Percentiles rank a stretch among this genome's conserved stretches.
Evolutionary conservation across 2,888 invertebrate genomes (phyloP).

Genomic region (Notodonta ziczac): DNA sequence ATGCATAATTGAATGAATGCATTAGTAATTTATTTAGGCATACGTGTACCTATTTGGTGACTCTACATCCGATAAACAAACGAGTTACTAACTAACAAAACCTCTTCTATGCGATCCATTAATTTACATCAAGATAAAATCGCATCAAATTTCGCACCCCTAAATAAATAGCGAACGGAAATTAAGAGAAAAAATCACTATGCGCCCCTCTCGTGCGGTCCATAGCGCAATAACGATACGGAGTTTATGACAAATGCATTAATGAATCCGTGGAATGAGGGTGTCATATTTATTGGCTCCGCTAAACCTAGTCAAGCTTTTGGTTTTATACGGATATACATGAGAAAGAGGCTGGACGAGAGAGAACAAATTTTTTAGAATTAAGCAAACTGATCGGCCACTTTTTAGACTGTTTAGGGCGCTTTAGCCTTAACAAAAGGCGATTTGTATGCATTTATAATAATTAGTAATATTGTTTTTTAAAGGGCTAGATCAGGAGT

Average conservation of each 20-base stretch:
- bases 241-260: conserved; percentile 71
- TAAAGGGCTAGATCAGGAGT: no score
- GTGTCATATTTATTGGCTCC: conserved; percentile 61
- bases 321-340: conserved; percentile 46
- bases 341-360: conserved; percentile 22
- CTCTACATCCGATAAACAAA: no score
- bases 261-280: conserved; percentile 63
- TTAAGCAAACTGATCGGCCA: no score
- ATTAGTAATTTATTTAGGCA: no score
- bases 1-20: no score
- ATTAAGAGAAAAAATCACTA: conserved; percentile 53
- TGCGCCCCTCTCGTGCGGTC: conserved; percentile 19
- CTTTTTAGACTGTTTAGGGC: no score
- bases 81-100: no score
- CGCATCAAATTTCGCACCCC: conserved; percentile 32
- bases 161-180: conserved; percentile 43
- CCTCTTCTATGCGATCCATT: background rate
- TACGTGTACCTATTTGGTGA: no score
- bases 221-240: conserved; percentile 47
- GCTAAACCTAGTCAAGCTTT: conserved; percentile 63
- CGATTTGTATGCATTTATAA: no score
- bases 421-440: no score
- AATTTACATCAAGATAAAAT: conserved; percentile 7
- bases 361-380: background rate
- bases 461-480: no score